Conservation (phyloP, 2,888 invertebrate species). For the Mesochorus sp. region DNA sequence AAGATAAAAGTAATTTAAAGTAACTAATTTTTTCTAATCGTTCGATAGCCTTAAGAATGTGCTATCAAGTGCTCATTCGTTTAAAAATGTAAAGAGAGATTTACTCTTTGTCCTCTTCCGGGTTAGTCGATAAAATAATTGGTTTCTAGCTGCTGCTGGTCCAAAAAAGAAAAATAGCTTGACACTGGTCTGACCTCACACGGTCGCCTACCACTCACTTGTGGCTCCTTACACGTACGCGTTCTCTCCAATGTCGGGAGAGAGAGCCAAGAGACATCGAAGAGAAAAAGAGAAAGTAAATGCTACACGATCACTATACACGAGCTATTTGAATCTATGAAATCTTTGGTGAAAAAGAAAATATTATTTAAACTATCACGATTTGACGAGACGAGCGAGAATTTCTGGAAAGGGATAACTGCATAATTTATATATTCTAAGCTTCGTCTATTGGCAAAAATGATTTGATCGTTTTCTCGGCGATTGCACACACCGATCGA, state of each 20-base stretch:
- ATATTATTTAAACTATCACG: neutral
- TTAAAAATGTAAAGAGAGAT: neutral
- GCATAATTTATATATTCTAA: neutral
- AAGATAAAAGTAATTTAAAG: too few species aligned
- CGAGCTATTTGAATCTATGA: constrained; percentile 3
- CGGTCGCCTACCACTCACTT: constrained; percentile 14
- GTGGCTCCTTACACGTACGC: neutral
- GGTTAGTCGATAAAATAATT: neutral
- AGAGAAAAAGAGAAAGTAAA: constrained; percentile 57
- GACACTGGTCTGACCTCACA: constrained; percentile 21
- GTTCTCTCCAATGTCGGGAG: constrained; percentile 21
- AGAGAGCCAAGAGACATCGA: constrained; percentile 15
- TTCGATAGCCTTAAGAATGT: too few species aligned
- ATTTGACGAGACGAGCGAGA: neutral
- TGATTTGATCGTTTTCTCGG: constrained; percentile 15
- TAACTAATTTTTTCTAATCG: too few species aligned
- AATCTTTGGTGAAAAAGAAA: constrained; percentile 4
- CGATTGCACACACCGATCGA: neutral
- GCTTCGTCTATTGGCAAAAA: neutral
- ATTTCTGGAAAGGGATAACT: neutral
- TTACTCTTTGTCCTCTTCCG: neutral
- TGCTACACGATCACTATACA: neutral
- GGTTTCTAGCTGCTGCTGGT: neutral
- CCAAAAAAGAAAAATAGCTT: neutral
- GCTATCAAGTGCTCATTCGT: too few species aligned